Base-by-base conservation (phyloP, 2,888 invertebrate genomes). In the Archips crataeganus region DNA sequence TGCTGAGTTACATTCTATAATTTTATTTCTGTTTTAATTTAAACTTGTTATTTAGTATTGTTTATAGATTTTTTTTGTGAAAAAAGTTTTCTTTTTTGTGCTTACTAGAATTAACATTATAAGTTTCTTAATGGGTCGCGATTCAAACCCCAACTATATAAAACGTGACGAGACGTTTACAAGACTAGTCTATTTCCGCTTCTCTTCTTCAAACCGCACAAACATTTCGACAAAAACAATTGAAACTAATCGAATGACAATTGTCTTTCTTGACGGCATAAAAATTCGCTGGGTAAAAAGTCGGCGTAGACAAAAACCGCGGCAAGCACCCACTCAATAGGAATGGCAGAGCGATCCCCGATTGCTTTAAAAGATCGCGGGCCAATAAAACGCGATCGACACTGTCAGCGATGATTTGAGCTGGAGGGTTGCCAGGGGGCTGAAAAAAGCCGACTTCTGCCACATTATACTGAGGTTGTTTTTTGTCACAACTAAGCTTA, bases 361-460 rank as follows among this genome's bases (percentile, higher is more conserved):
- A 91, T 91, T 90, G 91, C 88, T 90, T 92, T 92, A 94, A 93
- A 93, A 93, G 92, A 91, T 93, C 91, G 90, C 86, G 85, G 82
- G 84, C 89, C 89, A 92, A 91, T 92, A 93, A 92, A 93, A 90
- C 86, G 81, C 85, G 88, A 87, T 88, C 87, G 86, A 89, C 90
- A 87, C 87, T 90, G 93, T 92, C 92, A 92, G 90, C 91, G 88
- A 91, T 91, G 89, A 90, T 86, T 88, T 82, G 82, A 81, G 83
- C 78, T 79, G 81, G 81, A 82, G 70, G 76, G 77, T 65, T 74
- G 74, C 64, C 59, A 59, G 49, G 3, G 9, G n/a, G 2, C 6
- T 8, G 42, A 23, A 42, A 36, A 64, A 70, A 0, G 0, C 15
- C 10, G 32, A 23, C 1, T 39, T 42, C 23, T 10, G 54, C 2